Conservation (phyloP, 2,888 invertebrate species). For the Osmoderma eremita region DNA sequence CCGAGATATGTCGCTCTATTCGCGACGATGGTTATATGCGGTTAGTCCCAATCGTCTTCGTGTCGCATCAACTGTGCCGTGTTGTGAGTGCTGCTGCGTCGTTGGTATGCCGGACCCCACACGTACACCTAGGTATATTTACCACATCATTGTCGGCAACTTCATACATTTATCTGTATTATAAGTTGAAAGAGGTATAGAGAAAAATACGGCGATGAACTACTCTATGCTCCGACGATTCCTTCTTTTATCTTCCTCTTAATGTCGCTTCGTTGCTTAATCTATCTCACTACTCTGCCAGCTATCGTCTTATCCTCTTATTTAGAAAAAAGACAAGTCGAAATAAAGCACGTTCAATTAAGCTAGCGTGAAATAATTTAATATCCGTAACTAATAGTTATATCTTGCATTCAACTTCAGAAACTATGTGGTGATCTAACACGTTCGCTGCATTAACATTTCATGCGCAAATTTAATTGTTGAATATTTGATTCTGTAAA, state of each 20-base stretch:
- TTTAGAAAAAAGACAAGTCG: not conserved
- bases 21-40: slow-evolving; percentile 7
- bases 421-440: no score
- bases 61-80: not conserved
- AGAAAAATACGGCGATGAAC: slow-evolving; percentile 11
- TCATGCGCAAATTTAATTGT: no score
- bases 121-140: slow-evolving; percentile 48
- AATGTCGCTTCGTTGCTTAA: slow-evolving; percentile 15
- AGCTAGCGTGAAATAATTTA: slow-evolving; percentile 29
- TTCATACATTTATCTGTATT: slow-evolving; percentile 39
- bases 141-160: slow-evolving; percentile 40
- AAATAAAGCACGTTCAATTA: slow-evolving; percentile 20
- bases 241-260: slow-evolving; percentile 12
- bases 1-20: slow-evolving; percentile 28
- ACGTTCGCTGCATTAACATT: no score
- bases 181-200: slow-evolving; percentile 26
- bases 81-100: not conserved
- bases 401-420: no score
- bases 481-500: no score
- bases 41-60: slow-evolving; percentile 2
- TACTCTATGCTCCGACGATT: slow-evolving; percentile 25
- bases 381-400: slow-evolving; percentile 3
- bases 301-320: not conserved
- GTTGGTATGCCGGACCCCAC: slow-evolving; percentile 51
- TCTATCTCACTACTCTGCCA: slow-evolving; percentile 1